Percentiles rank a stretch among this genome's conserved stretches.
Evolutionary conservation across 1,140 invertebrate genomes (phyloP).

Genomic region (Platorchestia sp.): DNA sequence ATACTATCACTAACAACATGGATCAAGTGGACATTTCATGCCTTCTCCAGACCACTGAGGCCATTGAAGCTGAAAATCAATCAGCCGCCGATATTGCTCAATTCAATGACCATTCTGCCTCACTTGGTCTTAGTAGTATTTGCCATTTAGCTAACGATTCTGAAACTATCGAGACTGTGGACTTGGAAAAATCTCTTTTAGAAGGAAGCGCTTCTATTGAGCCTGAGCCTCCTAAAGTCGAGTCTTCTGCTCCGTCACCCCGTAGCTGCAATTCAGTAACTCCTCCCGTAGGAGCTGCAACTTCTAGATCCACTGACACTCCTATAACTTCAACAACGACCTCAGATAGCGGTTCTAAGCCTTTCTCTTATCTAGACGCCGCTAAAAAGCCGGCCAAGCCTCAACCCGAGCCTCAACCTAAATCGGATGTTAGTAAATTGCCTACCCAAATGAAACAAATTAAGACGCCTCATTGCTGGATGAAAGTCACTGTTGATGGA

Average conservation of each 20-base stretch:
- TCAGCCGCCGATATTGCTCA: background rate
- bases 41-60: conserved; percentile 64
- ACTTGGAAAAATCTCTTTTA: conserved; percentile 59
- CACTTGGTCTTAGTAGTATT: conserved; percentile 36
- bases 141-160: conserved; percentile 40
- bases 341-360: conserved; percentile 59
- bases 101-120: conserved; percentile 27
- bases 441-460: conserved; percentile 57
- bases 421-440: background rate
- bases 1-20: background rate
- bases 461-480: conserved; percentile 67
- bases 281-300: conserved; percentile 58
- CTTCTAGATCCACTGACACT: conserved; percentile 56
- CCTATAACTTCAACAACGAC: conserved; percentile 46
- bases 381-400: conserved; percentile 67
- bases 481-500: conserved; percentile 64
- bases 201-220: conserved; percentile 57
- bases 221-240: conserved; percentile 54
- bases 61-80: conserved; percentile 62
- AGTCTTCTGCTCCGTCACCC: conserved; percentile 60
- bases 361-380: conserved; percentile 66
- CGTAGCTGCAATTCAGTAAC: conserved; percentile 45
- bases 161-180: conserved; percentile 56
- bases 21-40: conserved; percentile 58
- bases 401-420: conserved; percentile 56